Base-by-base conservation (phyloP, 1,140 invertebrate species). In the Tetramorium parvispinum region DNA sequence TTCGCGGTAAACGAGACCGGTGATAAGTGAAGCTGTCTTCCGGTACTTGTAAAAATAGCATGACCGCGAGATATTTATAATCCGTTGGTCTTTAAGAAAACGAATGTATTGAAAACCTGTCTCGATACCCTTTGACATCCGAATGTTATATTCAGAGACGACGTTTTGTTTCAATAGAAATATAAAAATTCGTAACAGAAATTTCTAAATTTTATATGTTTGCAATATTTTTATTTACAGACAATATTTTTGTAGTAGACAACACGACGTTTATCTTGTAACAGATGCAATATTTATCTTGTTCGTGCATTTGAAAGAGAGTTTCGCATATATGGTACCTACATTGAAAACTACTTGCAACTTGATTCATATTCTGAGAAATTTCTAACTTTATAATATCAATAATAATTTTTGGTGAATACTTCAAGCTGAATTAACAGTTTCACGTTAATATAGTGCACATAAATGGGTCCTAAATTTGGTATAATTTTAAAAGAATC, bases 21-120 rank as follows among this genome's bases (percentile, higher is more conserved):
- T 32, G 66, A 73, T 82, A 71, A 82, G 13, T 21, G 37, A 57
- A 71, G 53, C n/a, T 83, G 37, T 61, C 68, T 49, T 32, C 11
- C 24, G 16, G 21, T 57, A 21, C 8, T 16, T 43, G 32, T 83
- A 73, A 82, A 82, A 68, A 53, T n/a, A 61, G n/a, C 7, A 46
- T 43, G 13, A 8, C 27, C 16, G 24, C n/a, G 46, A 11, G 27
- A 73, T 73, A 59, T 46, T 59, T 32, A 16, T 16, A 68, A 81
- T 81, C 2, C 13, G 11, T 7, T 21, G 3, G 4, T 43, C 1
- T 71, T 57, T 57, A 46, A 73, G 11, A 13, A 82, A 82, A 82
- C 40, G 3, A 57, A 13, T 3, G 4, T 7, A 24, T n/a, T 8
- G 16, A 43, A 53, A 40, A 82, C 0, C 5, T 21, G 18, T 16